Percentiles rank a stretch among this genome's conserved stretches.
Conservation (phyloP, 2,888 invertebrate species). For the Auanema freiburgensis region DNA sequence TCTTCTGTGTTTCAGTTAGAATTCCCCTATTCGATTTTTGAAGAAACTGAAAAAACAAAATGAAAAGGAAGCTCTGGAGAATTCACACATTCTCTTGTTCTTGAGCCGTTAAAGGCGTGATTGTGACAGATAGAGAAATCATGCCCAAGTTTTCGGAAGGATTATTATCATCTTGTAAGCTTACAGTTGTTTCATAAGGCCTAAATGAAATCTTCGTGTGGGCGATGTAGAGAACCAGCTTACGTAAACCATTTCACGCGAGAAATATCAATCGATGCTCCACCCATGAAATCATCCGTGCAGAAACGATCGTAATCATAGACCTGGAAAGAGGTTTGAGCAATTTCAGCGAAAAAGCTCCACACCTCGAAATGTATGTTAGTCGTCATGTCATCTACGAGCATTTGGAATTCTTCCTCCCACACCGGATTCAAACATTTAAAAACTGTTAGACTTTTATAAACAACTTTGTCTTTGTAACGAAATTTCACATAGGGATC, state of each 20-base stretch:
- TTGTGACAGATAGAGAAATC: slow-evolving; percentile 78
- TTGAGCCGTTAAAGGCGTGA: slow-evolving; percentile 90
- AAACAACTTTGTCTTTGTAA: slow-evolving; percentile 73
- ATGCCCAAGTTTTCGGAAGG: slow-evolving; percentile 78
- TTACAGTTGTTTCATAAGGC: slow-evolving; percentile 9
- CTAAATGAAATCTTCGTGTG: slow-evolving; percentile 6
- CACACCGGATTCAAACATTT: slow-evolving; percentile 94
- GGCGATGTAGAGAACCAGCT: slow-evolving; percentile 15
- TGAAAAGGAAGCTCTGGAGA: slow-evolving; percentile 8
- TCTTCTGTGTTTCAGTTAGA: slow-evolving; percentile 37
- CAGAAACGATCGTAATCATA: slow-evolving; percentile 95
- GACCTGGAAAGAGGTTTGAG: slow-evolving; percentile 69
- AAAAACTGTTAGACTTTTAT: slow-evolving; percentile 91
- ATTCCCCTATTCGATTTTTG: slow-evolving; percentile 43
- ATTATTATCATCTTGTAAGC: slow-evolving; percentile 13
- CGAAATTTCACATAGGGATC: slow-evolving; percentile 64
- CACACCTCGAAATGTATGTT: slow-evolving; percentile 78
- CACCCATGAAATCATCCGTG: slow-evolving; percentile 93
- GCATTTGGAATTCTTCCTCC: slow-evolving; percentile 92
- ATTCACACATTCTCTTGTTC: slow-evolving; percentile 68
- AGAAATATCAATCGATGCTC: slow-evolving; percentile 78
- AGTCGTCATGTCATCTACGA: slow-evolving; percentile 83
- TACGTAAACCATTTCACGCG: slow-evolving; percentile 52
- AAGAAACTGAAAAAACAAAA: slow-evolving; percentile 37
- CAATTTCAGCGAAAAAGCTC: not conserved